These are phyloP conservation scores for Bugula neritina DNA, from an alignment of 2,888 invertebrate species.

Conservation along the genomic window DNA sequence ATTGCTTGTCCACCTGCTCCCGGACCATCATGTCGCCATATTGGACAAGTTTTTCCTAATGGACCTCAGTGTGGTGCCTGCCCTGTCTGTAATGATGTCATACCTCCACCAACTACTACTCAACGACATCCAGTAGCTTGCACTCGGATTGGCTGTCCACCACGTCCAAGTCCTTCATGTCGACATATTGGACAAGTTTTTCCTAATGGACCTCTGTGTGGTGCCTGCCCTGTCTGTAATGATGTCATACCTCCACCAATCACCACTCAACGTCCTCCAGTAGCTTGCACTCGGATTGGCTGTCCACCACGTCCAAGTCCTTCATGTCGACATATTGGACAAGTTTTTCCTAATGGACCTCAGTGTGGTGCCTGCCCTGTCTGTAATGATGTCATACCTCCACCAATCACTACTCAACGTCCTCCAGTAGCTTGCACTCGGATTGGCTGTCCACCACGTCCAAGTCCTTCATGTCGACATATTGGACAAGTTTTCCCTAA, in stretches of 20 bases:
- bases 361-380: neutral
- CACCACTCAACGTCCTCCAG: neutral
- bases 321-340: too few species aligned
- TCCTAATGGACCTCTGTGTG: constrained; percentile 6
- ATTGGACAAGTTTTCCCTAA: neutral
- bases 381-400: neutral
- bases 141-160: neutral
- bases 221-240: neutral
- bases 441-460: neutral
- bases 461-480: neutral
- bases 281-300: neutral
- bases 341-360: neutral
- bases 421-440: neutral
- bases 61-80: neutral
- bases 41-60: neutral
- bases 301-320: too few species aligned
- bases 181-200: neutral
- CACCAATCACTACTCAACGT: neutral
- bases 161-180: neutral
- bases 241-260: neutral
- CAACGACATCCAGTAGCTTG: neutral
- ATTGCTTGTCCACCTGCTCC: constrained; percentile 12
- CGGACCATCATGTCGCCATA: neutral
- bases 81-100: neutral
- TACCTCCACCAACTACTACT: neutral